A percentile compares a stretch with the other conserved stretches of the same genome.
Evolutionary conservation across 1,140 invertebrate genomes (phyloP).

Genomic region (Zeugodacus cucurbitae): DNA sequence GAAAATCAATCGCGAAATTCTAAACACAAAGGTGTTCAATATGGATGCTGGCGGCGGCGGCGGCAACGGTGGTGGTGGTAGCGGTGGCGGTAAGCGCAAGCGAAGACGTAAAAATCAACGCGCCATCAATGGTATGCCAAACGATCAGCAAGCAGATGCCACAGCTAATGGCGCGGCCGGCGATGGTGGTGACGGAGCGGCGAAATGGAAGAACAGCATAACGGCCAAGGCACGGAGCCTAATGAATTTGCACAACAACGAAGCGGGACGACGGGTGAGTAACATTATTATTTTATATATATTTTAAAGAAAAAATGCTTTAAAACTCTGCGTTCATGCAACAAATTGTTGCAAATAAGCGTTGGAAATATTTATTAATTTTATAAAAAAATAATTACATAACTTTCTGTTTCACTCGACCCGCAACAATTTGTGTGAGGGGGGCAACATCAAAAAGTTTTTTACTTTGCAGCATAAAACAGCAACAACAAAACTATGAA

Average conservation of each 20-base stretch:
- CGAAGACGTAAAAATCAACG: slow-evolving; percentile 60
- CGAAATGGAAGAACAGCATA: slow-evolving; percentile 47
- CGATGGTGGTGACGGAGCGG: not conserved
- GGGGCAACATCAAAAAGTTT: not conserved
- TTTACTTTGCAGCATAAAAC: not conserved
- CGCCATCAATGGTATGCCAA: slow-evolving; percentile 54
- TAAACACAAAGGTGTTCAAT: slow-evolving; percentile 62
- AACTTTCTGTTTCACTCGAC: not conserved
- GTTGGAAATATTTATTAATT: not conserved
- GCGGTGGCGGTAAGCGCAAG: slow-evolving; percentile 48
- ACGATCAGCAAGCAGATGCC: slow-evolving; percentile 5
- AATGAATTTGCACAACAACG: slow-evolving; percentile 96
- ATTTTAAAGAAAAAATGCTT: not conserved
- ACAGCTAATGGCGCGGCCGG: not conserved
- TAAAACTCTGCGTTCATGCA: not conserved
- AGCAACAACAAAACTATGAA: not conserved
- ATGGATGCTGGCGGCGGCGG: slow-evolving; percentile 46
- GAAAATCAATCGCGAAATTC: slow-evolving; percentile 64
- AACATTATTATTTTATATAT: not conserved
- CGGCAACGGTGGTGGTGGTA: no score
- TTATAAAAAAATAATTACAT: not conserved
- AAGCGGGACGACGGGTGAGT: slow-evolving; percentile 89
- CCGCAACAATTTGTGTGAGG: not conserved
- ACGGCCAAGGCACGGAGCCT: slow-evolving; percentile 80
- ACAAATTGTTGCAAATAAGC: not conserved